Conservation (phyloP, 2,888 invertebrate species). For the Baronia brevicornis region DNA sequence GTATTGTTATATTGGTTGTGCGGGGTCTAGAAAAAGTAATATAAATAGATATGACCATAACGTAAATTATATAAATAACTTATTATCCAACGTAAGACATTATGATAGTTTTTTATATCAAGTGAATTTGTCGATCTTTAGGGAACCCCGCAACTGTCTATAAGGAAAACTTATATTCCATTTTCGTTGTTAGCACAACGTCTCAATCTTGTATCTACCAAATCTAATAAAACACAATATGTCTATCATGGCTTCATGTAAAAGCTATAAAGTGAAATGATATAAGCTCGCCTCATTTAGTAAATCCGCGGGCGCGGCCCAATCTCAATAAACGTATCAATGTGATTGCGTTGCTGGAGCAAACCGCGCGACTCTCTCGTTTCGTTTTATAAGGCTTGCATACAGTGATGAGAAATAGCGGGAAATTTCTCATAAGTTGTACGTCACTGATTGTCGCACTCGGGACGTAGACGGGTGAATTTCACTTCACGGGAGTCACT, state of each 20-base stretch:
- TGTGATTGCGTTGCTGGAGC: conserved; percentile 39
- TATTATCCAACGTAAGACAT: too few relatives aligned
- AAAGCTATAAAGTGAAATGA: conserved; percentile 21
- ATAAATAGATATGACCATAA: too few relatives aligned
- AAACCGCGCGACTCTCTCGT: conserved; percentile 28
- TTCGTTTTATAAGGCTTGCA: conserved; percentile 16
- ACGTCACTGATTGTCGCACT: too few relatives aligned
- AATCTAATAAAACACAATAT: conserved; percentile 1
- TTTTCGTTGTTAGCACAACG: too few relatives aligned
- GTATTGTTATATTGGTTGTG: too few relatives aligned
- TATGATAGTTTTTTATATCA: too few relatives aligned
- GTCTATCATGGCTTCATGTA: conserved; percentile 14
- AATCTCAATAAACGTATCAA: conserved; percentile 45
- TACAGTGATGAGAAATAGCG: conserved; percentile 18
- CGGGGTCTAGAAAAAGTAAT: too few relatives aligned
- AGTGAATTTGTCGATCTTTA: too few relatives aligned
- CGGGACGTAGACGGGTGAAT: conserved; percentile 16
- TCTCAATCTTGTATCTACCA: conserved; percentile 2
- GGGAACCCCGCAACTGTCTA: too few relatives aligned
- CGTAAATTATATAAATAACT: too few relatives aligned
- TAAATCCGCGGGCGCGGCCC: conserved; percentile 29
- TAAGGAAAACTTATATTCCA: too few relatives aligned
- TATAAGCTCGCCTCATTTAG: conserved; percentile 31
- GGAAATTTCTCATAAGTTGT: conserved; percentile 3
- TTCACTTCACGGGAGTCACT: conserved; percentile 35